A percentile compares a stretch with the other conserved stretches of the same genome.
Evolutionary conservation across 2,797 vertebrate species (phyloP).

Genomic region (Emys orbicularis): DNA sequence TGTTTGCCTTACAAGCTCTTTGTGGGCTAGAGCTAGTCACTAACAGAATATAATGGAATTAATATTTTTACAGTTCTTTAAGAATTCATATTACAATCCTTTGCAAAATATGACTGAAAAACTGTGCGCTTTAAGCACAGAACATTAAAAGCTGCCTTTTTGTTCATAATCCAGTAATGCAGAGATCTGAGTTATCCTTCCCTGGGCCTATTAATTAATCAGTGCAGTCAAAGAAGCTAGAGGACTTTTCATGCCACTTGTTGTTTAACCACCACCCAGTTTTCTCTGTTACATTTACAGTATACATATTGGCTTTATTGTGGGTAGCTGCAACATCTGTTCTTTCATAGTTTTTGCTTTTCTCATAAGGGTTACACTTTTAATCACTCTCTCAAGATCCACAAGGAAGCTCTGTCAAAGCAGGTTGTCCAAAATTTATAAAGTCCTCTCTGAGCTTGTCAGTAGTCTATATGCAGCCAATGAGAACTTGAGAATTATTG

Average conservation of each 20-base stretch:
- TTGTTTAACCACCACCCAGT: conserved; percentile 27
- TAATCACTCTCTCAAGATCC: conserved; percentile 8
- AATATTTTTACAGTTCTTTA: conserved; percentile 73
- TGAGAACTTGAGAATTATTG: conserved; percentile 26
- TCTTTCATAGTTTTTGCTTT: conserved; percentile 31
- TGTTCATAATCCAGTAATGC: conserved; percentile 71
- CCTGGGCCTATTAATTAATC: conserved; percentile 69
- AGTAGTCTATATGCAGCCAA: not conserved
- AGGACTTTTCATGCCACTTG: conserved; percentile 38
- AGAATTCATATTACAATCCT: conserved; percentile 62
- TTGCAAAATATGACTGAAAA: conserved; percentile 49
- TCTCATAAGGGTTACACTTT: not conserved
- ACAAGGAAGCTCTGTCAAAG: conserved; percentile 10
- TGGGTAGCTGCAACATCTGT: conserved; percentile 34
- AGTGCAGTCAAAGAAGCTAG: conserved; percentile 17
- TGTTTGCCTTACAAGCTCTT: conserved; percentile 53
- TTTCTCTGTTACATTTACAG: conserved; percentile 42
- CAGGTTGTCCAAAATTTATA: not conserved
- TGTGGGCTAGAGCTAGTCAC: conserved; percentile 67
- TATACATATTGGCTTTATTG: conserved; percentile 27
- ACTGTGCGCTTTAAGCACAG: conserved; percentile 53
- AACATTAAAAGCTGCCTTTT: conserved; percentile 47
- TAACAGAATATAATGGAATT: conserved; percentile 50
- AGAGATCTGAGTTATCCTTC: conserved; percentile 64
- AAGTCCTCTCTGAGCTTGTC: not conserved